Evolutionary conservation across 2,797 vertebrate species (phyloP), one percentile per base, ranked within the genome.

Genomic region (Myotis pilosus): DNA sequence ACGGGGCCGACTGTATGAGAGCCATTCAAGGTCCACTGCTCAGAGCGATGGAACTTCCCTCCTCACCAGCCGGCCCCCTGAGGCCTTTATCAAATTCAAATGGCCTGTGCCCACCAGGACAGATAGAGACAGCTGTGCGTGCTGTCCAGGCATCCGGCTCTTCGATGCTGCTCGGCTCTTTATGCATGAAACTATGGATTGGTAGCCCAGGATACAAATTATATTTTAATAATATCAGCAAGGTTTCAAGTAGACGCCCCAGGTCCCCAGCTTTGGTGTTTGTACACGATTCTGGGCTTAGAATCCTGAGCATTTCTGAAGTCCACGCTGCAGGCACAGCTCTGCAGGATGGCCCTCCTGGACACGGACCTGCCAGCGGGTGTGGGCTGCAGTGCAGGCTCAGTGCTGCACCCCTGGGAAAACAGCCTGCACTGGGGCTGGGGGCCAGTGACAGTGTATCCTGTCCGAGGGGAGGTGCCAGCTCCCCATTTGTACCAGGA

Each of bases 1-100:
- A 30, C 8, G n/a, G 85, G 80, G 3, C 74, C 87, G 20, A 9
- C 23, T 83, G 0, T 86, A 85, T 93, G 66, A 89, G 93, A 97
- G 74, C 25, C 49, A 74, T 96, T 97, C 89, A 90, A 94, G 88
- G 87, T 97, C 62, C 49, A 53, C n/a, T 55, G 78, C 68, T 41
- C 80, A 66, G 28, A 90, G 17, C 8, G 30, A 88, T 57, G 38
- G 64, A 71, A 79, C 28, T 84, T 96, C 23, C 53, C 25, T 93
- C 80, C 89, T 78, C 28, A 5, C 33, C 44, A 6, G 0, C 19
- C 74, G 5, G 20, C 57, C 78, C 57, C 1, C 88, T 44, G 51
- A 7, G 3, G 38, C 89, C 87, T 93, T 96, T 87, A 85, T 91
- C 91, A 95, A 81, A 71, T 97, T 93, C 94, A 96, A 97, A 75